These are phyloP conservation scores for Cabera pusaria DNA, from an alignment of 2,888 invertebrate genomes.

Conservation along the genomic window DNA sequence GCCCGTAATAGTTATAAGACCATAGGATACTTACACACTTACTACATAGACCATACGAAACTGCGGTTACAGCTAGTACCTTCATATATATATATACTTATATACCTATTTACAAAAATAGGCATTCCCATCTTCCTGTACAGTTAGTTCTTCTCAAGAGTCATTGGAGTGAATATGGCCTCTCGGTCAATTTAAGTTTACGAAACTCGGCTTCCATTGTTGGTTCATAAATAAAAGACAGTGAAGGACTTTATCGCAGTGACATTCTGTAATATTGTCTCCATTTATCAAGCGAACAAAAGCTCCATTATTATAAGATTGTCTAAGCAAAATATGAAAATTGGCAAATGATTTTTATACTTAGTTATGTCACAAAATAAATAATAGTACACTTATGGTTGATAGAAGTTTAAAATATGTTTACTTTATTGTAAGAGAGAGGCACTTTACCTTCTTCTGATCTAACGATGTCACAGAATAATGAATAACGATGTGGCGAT, in stretches of 20 bases:
- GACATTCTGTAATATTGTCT: conserved; percentile 19
- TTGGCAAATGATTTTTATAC: no score
- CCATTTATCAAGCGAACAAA: conserved; percentile 20
- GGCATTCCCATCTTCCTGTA: conserved; percentile 10
- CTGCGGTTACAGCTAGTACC: no score
- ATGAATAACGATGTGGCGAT: no score
- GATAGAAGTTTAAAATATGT: no score
- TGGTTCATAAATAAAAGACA: conserved; percentile 16
- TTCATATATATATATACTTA: conserved; percentile 2
- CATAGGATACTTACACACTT: no score
- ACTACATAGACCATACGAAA: no score
- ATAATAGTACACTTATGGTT: no score
- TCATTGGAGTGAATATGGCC: conserved; percentile 20
- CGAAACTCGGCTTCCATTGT: conserved; percentile 8
- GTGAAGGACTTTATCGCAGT: conserved; percentile 15
- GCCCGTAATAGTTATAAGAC: no score
- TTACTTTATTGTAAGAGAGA: no score
- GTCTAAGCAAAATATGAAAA: conserved; percentile 5
- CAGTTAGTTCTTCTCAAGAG: conserved; percentile 10
- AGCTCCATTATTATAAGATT: conserved; percentile 9
- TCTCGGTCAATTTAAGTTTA: conserved; percentile 21
- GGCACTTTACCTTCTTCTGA: no score
- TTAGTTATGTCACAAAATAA: no score
- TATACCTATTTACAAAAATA: conserved; percentile 20
- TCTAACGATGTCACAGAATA: no score